These are phyloP conservation scores for Galaxias olidus DNA, from an alignment of 2,797 vertebrate species.

Conservation along the genomic window DNA sequence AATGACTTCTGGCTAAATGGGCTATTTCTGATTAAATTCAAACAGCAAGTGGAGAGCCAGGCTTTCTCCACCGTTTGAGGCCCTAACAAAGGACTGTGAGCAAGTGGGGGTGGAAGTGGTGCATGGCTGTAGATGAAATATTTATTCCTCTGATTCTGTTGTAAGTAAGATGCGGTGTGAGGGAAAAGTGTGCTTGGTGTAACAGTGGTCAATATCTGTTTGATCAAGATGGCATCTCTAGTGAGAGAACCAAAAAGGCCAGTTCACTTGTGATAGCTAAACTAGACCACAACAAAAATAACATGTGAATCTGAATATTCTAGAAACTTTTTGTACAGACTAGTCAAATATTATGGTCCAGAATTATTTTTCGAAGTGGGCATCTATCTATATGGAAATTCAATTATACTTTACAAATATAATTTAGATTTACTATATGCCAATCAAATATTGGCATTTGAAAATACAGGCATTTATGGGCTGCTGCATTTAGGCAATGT, in stretches of 20 bases:
- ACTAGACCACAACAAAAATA: slow-evolving; percentile 51
- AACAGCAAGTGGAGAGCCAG: slow-evolving; percentile 99
- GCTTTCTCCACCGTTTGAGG: slow-evolving; percentile 85
- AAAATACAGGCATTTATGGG: too few species aligned
- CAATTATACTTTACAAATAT: too few species aligned
- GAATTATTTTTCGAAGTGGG: too few species aligned
- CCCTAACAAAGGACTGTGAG: slow-evolving; percentile 87
- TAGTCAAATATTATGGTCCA: too few species aligned
- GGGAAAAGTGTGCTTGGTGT: slow-evolving; percentile 82
- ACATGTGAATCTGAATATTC: slow-evolving; percentile 36
- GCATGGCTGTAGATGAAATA: slow-evolving; percentile 94
- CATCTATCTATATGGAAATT: too few species aligned
- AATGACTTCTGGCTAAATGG: slow-evolving; percentile 99
- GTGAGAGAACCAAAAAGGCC: slow-evolving; percentile 58
- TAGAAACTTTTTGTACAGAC: slow-evolving; percentile 11
- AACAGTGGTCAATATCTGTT: slow-evolving; percentile 84
- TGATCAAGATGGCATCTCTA: slow-evolving; percentile 68
- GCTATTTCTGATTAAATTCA: slow-evolving; percentile 99
- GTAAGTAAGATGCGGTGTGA: slow-evolving; percentile 85
- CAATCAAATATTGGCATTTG: too few species aligned
- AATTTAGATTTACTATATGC: too few species aligned
- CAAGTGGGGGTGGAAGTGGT: slow-evolving; percentile 87
- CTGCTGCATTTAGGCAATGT: too few species aligned
- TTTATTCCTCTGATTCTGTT: slow-evolving; percentile 77
- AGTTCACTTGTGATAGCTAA: slow-evolving; percentile 75